These are phyloP conservation scores for Antitype chi DNA, from an alignment of 2,888 invertebrate species.

Conservation along the genomic window DNA sequence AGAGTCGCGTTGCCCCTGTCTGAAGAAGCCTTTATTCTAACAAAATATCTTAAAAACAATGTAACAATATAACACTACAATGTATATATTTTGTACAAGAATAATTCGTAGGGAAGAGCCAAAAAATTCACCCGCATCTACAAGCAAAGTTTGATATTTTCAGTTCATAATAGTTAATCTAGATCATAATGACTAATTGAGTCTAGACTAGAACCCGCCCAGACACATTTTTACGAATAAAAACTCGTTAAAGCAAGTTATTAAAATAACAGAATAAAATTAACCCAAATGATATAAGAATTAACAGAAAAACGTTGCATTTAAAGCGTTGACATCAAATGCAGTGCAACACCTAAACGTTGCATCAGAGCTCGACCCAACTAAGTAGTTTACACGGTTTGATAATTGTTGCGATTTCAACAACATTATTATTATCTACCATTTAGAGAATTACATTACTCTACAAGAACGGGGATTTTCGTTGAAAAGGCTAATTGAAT, in stretches of 20 bases:
- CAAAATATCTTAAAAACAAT: too few species aligned
- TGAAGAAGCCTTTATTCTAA: too few species aligned
- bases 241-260: slow-evolving; percentile 26
- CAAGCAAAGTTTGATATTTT: neutral
- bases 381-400: slow-evolving; percentile 36
- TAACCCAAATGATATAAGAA: slow-evolving; percentile 61
- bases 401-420: slow-evolving; percentile 47
- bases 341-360: slow-evolving; percentile 45
- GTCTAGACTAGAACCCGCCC: slow-evolving; percentile 8
- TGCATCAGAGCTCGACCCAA: slow-evolving; percentile 45
- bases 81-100: too few species aligned
- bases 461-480: slow-evolving; percentile 7
- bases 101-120: too few species aligned
- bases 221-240: neutral
- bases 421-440: slow-evolving; percentile 24
- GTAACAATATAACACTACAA: too few species aligned
- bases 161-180: neutral
- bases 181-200: slow-evolving; percentile 6
- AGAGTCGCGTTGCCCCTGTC: too few species aligned
- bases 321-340: slow-evolving; percentile 52
- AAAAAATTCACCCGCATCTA: too few species aligned
- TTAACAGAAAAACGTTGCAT: slow-evolving; percentile 55
- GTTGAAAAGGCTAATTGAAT: neutral
- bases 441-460: slow-evolving; percentile 16
- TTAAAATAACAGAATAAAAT: slow-evolving; percentile 59